These are phyloP conservation scores for Yoshiicerus persimilis DNA, from an alignment of 1,140 invertebrate species.

Conservation along the genomic window DNA sequence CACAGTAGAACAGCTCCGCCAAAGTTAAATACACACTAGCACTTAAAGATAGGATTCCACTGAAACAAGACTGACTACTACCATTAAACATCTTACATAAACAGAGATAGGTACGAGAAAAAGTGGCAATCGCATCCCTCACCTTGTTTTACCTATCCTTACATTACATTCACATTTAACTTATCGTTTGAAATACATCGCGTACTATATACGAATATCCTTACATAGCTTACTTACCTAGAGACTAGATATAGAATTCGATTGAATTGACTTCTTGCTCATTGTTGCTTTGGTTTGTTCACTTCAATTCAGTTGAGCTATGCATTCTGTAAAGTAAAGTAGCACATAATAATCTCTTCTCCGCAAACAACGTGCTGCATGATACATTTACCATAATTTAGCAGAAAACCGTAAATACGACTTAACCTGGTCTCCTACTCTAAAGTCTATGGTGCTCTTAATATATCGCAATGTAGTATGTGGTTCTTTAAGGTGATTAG, in stretches of 20 bases:
- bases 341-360: neutral
- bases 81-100: neutral
- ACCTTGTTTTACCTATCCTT: neutral
- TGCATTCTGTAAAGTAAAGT: neutral
- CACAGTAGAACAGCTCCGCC: neutral
- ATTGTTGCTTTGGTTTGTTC: neutral
- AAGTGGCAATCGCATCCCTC: no score
- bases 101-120: neutral
- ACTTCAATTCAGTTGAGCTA: neutral
- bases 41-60: neutral
- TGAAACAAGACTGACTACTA: neutral
- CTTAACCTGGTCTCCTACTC: neutral
- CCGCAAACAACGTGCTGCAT: conserved; percentile 2
- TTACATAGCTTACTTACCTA: neutral
- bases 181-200: no score
- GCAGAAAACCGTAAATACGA: neutral
- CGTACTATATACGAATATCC: neutral
- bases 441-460: neutral
- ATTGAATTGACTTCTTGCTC: neutral
- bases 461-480: neutral
- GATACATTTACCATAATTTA: neutral
- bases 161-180: neutral
- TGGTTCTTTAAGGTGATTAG: neutral
- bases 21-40: neutral
- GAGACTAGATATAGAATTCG: neutral